Base-by-base conservation (phyloP, 2,113 vertebrate species). In the Anhinga rufa region DNA sequence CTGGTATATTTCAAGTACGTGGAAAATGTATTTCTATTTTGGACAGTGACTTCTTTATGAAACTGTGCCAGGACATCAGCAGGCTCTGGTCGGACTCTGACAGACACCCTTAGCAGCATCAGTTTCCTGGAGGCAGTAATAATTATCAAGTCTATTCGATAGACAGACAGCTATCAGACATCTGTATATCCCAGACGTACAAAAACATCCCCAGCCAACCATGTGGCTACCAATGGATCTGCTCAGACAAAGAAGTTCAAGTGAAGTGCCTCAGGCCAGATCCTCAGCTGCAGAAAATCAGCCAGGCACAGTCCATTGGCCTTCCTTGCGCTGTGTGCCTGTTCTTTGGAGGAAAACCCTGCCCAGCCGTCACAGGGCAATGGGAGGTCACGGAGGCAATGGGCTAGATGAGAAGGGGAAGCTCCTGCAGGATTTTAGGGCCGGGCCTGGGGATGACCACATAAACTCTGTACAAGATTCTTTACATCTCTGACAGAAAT, bases 161-260 rank as follows among this genome's bases (percentile, higher is more conserved):
- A 90, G 95, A 93, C 92, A 96, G 93, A 87, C 87, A 92, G 86
- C 87, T 93, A 96, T 94, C 94, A 97, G 96, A 97, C 93, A 91
- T 97, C 93, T 96, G 91, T 92, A 42, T 92, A 95, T 97, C 94
- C 97, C 96, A 97, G 97, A 96, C 94, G 26, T 96, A 97, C 58
- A 79, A 96, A 96, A 97, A 94, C 81, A 83, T 96, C 89, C 93
- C 82, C 92, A 97, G 96, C 97, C 95, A 93, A 83, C 93, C 97
- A 97, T 79, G 95, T 93, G 95, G 92, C 95, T 96, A 91, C 95
- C 88, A 71, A 71, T 60, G 74, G 82, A 82, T 97, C 82, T 87
- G 61, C 83, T 83, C 86, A 96, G 95, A 97, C 95, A 95, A 92
- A 97, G 88, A 94, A 93, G 68, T 94, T 97, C 81, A 87, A 90